Evolutionary conservation across 2,797 vertebrate genomes (phyloP), one percentile per base, ranked within the genome.

Genomic region (Discoglossus pictus): DNA sequence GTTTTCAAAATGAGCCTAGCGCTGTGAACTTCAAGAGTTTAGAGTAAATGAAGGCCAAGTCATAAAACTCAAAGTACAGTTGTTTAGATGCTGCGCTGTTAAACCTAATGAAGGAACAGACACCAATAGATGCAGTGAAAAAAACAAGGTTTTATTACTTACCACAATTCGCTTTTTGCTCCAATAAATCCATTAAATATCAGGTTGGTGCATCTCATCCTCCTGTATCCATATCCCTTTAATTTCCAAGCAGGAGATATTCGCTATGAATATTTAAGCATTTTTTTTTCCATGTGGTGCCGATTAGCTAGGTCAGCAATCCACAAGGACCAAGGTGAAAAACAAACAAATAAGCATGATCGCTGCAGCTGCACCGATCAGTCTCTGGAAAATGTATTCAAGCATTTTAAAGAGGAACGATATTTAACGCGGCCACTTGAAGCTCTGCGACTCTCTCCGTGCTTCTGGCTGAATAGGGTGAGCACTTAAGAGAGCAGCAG

Each of bases 11-110:
- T 68, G 78, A 87, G 84, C 85, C 73, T 74, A 80, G 82, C 54
- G 13, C 79, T 6, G 73, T 86, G 89, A 91, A 88, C 89, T 88
- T 65, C 56, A 84, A 78, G 80, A 88, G 88, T 91, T 91, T 80
- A 79, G 16, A 66, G 84, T 86, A 91, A 90, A 91, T 91, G 88
- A 87, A 88, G 88, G 89, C 86, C 87, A 88, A 74, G 79, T 80
- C 85, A 85, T 88, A 87, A 86, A 86, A 80, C 15, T 64, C 74
- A 81, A 86, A 80, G 81, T 78, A 80, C 62, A 38, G 85, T 47
- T 23, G 84, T 86, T 80, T 78, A 73, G 79, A 79, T 83, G 80
- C 83, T 31, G 60, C 56, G 65, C 84, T 83, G 80, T 83, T 86
- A 78, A 71, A 83, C 77, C 76, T 79, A 86, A 88, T 61, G 81